Conservation (phyloP, 2,888 invertebrate genomes). For the Girardia tigrina region DNA sequence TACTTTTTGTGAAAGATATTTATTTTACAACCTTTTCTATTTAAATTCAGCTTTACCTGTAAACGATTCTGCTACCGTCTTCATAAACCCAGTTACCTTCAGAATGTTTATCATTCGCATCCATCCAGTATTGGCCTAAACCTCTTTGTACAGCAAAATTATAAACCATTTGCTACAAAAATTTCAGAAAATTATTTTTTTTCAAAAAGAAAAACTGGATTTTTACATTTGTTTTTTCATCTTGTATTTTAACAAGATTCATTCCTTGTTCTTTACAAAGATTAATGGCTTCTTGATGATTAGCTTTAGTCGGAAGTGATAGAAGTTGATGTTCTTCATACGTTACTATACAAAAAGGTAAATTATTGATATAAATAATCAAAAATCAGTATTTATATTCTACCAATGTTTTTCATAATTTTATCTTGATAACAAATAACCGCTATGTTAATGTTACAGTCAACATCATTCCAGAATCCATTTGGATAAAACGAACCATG, state of each 20-base stretch:
- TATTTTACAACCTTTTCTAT: too few relatives aligned
- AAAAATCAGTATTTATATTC: too few relatives aligned
- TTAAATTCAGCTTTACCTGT: too few relatives aligned
- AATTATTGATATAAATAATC: too few relatives aligned
- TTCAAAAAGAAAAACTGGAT: neutral
- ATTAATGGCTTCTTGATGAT: neutral
- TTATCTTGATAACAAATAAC: neutral
- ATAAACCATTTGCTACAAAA: neutral
- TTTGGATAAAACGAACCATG: neutral
- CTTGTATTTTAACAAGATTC: neutral
- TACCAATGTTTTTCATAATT: too few relatives aligned
- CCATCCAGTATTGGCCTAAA: conserved; percentile 2
- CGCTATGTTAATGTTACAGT: neutral
- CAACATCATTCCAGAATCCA: neutral
- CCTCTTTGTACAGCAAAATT: neutral
- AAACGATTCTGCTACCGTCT: neutral
- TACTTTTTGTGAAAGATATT: neutral
- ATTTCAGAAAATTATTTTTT: neutral
- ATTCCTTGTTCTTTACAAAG: neutral
- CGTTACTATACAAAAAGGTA: neutral
- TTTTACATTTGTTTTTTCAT: neutral
- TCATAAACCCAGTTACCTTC: neutral
- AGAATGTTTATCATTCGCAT: neutral
- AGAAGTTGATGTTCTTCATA: neutral
- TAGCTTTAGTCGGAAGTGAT: neutral